Conservation (phyloP, 2,797 vertebrate species). For the Dipus sagitta region DNA sequence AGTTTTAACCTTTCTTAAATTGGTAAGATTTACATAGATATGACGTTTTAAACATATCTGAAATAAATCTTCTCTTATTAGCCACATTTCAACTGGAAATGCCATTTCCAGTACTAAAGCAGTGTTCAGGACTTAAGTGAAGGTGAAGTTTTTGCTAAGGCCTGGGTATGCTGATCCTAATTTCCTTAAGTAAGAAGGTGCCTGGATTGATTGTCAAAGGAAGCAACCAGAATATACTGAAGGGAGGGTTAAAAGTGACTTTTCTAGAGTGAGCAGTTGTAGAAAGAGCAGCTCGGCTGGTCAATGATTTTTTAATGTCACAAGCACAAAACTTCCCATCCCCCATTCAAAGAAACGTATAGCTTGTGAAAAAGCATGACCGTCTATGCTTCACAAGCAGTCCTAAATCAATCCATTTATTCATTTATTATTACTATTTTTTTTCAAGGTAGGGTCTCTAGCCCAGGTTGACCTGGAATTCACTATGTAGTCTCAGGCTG, state of each 20-base stretch:
- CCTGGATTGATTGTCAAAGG: not conserved
- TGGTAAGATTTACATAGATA: constrained; percentile 18
- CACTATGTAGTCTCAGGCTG: too few relatives aligned
- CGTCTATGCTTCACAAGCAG: not conserved
- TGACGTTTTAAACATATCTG: not conserved
- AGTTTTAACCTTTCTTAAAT: constrained; percentile 33
- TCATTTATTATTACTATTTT: too few relatives aligned
- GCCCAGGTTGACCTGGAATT: too few relatives aligned
- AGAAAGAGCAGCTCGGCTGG: not conserved
- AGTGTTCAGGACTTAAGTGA: constrained; percentile 6
- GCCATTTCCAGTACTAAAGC: constrained; percentile 55
- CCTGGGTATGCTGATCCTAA: not conserved
- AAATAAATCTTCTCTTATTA: constrained; percentile 40
- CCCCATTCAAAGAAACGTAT: not conserved
- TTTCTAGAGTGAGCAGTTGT: not conserved
- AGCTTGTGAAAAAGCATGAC: not conserved
- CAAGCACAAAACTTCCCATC: not conserved
- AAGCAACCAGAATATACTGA: not conserved
- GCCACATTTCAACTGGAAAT: constrained; percentile 5
- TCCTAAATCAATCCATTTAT: not conserved
- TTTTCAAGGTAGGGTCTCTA: too few relatives aligned
- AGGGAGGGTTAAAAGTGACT: not conserved
- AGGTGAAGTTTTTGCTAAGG: not conserved
- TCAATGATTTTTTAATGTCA: not conserved
- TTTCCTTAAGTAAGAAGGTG: not conserved